Conservation (phyloP, 2,113 vertebrate genomes). For the Beaufortia kweichowensis region DNA sequence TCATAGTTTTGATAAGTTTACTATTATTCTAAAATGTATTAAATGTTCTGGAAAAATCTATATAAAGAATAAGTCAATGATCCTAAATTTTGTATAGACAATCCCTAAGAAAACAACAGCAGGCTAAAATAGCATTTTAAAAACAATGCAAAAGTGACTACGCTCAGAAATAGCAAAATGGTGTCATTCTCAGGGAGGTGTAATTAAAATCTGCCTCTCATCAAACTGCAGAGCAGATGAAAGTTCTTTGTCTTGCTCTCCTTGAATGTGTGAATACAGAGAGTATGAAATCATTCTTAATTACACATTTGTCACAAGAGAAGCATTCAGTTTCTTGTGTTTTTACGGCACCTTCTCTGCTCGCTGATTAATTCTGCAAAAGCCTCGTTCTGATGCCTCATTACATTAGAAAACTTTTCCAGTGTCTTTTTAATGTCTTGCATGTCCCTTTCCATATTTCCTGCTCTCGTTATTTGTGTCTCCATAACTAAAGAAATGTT, state of each 20-base stretch:
- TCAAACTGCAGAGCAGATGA: slow-evolving; percentile 55
- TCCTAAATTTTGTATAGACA: no score
- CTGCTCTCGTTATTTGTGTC: slow-evolving; percentile 65
- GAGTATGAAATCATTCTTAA: slow-evolving; percentile 75
- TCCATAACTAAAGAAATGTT: slow-evolving; percentile 65
- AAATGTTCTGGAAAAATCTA: no score
- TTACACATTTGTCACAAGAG: slow-evolving; percentile 80
- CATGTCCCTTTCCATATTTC: slow-evolving; percentile 42
- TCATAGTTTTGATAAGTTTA: no score
- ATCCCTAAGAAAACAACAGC: not conserved
- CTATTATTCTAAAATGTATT: no score
- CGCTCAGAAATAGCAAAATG: slow-evolving; percentile 51
- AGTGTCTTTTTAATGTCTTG: slow-evolving; percentile 65
- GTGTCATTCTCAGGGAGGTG: slow-evolving; percentile 65
- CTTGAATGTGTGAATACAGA: slow-evolving; percentile 63
- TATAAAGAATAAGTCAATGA: no score
- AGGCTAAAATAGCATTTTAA: slow-evolving; percentile 43
- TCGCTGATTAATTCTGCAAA: slow-evolving; percentile 71
- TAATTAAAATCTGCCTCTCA: slow-evolving; percentile 72
- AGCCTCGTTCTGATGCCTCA: slow-evolving; percentile 69
- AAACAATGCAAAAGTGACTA: slow-evolving; percentile 62
- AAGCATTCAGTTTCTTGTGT: slow-evolving; percentile 67
- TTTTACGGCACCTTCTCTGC: slow-evolving; percentile 56
- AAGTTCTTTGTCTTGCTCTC: slow-evolving; percentile 66
- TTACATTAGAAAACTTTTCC: slow-evolving; percentile 72